These are phyloP conservation scores for Danaus plexippus DNA, from an alignment of 1,140 invertebrate genomes.

Conservation along the genomic window DNA sequence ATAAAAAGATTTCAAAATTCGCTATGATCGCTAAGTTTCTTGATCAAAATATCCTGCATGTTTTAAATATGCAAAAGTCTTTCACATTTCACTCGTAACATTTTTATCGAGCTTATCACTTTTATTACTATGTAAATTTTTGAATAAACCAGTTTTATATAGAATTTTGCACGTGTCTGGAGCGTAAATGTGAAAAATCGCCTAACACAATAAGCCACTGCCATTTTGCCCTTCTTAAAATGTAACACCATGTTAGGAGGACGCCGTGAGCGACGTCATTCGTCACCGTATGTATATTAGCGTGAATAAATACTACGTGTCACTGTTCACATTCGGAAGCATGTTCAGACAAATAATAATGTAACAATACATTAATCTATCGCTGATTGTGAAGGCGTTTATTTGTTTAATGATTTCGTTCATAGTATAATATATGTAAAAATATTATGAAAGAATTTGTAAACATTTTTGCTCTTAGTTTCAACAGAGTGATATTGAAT, in stretches of 20 bases:
- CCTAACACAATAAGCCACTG: conserved; percentile 42
- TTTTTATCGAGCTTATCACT: too few relatives aligned
- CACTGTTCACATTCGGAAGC: conserved; percentile 4
- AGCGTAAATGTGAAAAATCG: conserved; percentile 44
- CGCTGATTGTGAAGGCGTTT: neutral
- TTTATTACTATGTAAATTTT: conserved; percentile 24
- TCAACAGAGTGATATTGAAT: too few relatives aligned
- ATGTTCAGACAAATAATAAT: conserved; percentile 10
- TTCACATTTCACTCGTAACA: too few relatives aligned
- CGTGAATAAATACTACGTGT: conserved; percentile 38
- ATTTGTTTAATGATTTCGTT: conserved; percentile 5
- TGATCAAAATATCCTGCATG: too few relatives aligned
- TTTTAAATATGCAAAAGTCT: too few relatives aligned
- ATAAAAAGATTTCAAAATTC: too few relatives aligned
- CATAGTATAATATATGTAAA: conserved; percentile 1
- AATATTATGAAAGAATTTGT: too few relatives aligned
- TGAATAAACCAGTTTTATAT: conserved; percentile 44
- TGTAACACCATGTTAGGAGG: conserved; percentile 54
- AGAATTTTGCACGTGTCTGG: conserved; percentile 35
- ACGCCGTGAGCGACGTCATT: conserved; percentile 26
- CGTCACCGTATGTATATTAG: conserved; percentile 39
- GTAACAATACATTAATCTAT: conserved; percentile 2
- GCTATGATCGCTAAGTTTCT: too few relatives aligned
- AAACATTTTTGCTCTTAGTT: too few relatives aligned
- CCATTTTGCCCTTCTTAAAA: conserved; percentile 44